Evolutionary conservation across 2,888 invertebrate genomes (phyloP), one percentile per base, ranked within the genome.

Genomic region (Microdon myrmicae): DNA sequence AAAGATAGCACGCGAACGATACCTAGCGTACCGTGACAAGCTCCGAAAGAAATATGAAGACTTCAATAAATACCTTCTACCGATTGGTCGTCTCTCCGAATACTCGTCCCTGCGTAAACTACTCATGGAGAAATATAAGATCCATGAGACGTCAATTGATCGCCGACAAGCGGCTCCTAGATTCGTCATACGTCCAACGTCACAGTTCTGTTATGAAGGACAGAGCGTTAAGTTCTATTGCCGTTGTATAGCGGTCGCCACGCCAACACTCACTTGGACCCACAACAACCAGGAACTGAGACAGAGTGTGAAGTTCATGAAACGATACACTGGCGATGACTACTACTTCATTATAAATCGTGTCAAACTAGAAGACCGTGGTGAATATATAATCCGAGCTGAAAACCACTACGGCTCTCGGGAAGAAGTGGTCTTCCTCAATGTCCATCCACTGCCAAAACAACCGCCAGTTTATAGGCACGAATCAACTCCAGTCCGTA

Each of bases 221-320:
- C 96, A 98, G 80, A 94, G 93, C 64, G 97, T 96, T 59, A 96
- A 94, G 79, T 92, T 99, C 85, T 94, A 94, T 79, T 99, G 98
- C 79, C 90, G 96, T 72, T 91, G 99, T 71, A 94, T 99, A 75
- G 95, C 95, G 0, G 87, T 90, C 70, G 96, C 98, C 16, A 87
- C 96, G 13, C 95, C 98, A 23, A 94, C 95, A 0, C 87, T 99
- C 66, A 92, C 95, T 13, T 99, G 99, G 99, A 91, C 89, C 69
- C 90, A 92, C 74, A 96, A 94, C 81, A 94, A 93, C 80, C 86
- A 88, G 74, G 97, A 97, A 77, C 82, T 99, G 45, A 85, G 94
- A 47, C 98, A 99, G 82, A 96, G 96, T 70, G 96, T 97, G 68
- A 99, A 99, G 82, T 96, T 93, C 81, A 99, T 99, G 98, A 98